Percentiles rank a stretch among this genome's conserved stretches.
Conservation (phyloP, 2,797 vertebrate genomes). For the Chiloscyllium punctatum region DNA sequence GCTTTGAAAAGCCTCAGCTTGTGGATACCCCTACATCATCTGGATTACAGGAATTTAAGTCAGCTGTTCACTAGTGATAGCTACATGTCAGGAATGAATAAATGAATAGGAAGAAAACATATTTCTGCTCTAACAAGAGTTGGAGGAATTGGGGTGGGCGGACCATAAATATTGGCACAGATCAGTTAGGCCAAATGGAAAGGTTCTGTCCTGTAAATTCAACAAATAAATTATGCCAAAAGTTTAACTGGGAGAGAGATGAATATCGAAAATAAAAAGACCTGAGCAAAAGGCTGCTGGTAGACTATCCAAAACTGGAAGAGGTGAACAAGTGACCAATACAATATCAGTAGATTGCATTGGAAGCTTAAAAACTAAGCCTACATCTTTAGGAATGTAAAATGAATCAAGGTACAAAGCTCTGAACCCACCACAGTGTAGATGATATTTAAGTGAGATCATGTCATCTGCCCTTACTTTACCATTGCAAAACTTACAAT, state of each 20-base stretch:
- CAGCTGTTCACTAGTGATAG: too few relatives aligned
- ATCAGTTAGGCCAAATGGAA: not conserved
- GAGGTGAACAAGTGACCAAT: not conserved
- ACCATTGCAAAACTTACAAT: not conserved
- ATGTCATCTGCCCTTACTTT: conserved; percentile 8
- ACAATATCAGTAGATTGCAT: not conserved
- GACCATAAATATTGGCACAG: not conserved
- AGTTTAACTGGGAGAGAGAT: not conserved
- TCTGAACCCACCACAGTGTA: not conserved
- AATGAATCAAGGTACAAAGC: not conserved
- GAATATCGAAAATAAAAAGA: not conserved
- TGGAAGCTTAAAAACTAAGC: not conserved
- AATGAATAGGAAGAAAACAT: not conserved
- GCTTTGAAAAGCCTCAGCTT: too few relatives aligned
- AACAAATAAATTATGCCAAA: not conserved
- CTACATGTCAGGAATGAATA: too few relatives aligned
- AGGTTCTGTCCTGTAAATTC: not conserved
- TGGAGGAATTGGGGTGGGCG: not conserved
- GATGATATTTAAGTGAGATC: not conserved
- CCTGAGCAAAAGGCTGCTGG: not conserved
- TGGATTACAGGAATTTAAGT: too few relatives aligned
- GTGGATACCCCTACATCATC: too few relatives aligned
- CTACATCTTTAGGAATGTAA: not conserved
- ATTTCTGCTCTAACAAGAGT: not conserved
- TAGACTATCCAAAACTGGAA: not conserved